These are phyloP conservation scores for Colinus virginianus DNA, from an alignment of 2,113 vertebrate genomes.

Conservation along the genomic window DNA sequence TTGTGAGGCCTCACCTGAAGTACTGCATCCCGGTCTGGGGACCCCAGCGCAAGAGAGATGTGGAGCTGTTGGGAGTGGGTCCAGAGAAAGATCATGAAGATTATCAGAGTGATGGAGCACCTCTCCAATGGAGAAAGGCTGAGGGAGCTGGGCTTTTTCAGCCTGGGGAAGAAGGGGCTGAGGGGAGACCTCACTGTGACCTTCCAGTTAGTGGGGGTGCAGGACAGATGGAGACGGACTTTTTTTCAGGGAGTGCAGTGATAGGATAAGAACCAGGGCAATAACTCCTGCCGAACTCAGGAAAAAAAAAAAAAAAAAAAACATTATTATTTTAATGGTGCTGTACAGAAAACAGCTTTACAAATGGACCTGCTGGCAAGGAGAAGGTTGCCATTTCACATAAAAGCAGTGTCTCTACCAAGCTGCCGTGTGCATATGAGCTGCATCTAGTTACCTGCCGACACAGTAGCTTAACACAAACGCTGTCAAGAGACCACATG, in stretches of 20 bases:
- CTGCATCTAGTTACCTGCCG: background rate
- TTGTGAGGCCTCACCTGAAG: background rate
- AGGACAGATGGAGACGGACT: background rate
- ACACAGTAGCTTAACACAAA: background rate
- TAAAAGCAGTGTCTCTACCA: background rate
- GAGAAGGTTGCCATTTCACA: background rate
- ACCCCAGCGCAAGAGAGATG: background rate
- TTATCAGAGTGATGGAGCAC: background rate
- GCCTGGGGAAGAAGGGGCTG: background rate
- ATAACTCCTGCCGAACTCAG: background rate
- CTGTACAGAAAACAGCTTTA: background rate
- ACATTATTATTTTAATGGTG: background rate
- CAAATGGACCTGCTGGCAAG: background rate
- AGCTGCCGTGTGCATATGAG: background rate
- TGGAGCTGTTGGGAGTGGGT: background rate
- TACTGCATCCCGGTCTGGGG: background rate
- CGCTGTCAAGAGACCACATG: background rate
- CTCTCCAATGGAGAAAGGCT: background rate
- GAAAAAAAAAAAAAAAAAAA: background rate
- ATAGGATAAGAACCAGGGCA: background rate
- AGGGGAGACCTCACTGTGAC: background rate
- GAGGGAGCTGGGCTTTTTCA: background rate
- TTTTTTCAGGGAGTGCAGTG: background rate
- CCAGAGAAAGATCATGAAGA: background rate
- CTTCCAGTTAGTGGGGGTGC: background rate